Percentiles rank a stretch among this genome's conserved stretches.
Evolutionary conservation across 2,888 invertebrate species (phyloP).

Genomic region (Mythimna ferrago): DNA sequence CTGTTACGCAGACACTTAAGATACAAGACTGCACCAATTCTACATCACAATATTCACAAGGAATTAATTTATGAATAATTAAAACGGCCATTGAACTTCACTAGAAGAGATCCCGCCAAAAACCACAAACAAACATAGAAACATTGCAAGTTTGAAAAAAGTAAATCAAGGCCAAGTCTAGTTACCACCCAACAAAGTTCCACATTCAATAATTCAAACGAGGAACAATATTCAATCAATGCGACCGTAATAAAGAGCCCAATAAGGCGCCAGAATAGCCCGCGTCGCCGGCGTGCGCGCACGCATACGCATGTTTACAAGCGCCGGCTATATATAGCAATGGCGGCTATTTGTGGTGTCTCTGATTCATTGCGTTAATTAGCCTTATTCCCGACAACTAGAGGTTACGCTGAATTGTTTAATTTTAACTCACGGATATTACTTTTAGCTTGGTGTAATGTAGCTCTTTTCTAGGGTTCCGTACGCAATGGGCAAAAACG

Average conservation of each 20-base stretch:
- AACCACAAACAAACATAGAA: too few relatives aligned
- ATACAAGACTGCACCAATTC: too few relatives aligned
- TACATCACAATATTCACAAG: too few relatives aligned
- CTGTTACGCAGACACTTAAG: too few relatives aligned
- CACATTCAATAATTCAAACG: slow-evolving; percentile 17
- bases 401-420: slow-evolving; percentile 47
- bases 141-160: neutral
- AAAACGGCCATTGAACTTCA: too few relatives aligned
- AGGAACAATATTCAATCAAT: slow-evolving; percentile 46
- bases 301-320: slow-evolving; percentile 71
- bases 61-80: too few relatives aligned
- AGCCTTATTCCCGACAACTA: slow-evolving; percentile 51
- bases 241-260: slow-evolving; percentile 45
- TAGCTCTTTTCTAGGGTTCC: neutral
- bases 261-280: slow-evolving; percentile 63
- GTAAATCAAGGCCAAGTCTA: slow-evolving; percentile 3
- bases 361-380: slow-evolving; percentile 67
- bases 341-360: slow-evolving; percentile 59
- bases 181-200: slow-evolving; percentile 16
- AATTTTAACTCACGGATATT: slow-evolving; percentile 46
- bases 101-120: too few relatives aligned
- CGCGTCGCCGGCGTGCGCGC: slow-evolving; percentile 56
- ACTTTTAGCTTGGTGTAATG: slow-evolving; percentile 10
- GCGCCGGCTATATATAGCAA: slow-evolving; percentile 63
- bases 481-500: too few relatives aligned